Base-by-base conservation (phyloP, 2,888 invertebrate species). In the Papilio elwesi region DNA sequence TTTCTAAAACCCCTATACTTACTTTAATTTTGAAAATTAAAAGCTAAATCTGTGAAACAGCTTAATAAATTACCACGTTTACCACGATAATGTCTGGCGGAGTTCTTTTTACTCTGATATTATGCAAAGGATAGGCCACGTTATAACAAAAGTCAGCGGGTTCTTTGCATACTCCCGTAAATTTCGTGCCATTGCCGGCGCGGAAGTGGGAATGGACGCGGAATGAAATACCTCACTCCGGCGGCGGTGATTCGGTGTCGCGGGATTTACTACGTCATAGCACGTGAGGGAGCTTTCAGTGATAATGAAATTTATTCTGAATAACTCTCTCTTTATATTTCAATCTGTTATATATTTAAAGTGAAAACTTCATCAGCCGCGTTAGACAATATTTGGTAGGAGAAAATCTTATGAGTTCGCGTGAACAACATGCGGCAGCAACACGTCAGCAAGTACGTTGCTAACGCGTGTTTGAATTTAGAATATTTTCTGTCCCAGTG, bases 91-190 rank as follows among this genome's bases (percentile, higher is more conserved):
- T 66, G 51, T 26, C 38, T 57, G 26, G 13, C 16, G 16, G 47
- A 52, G 59, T 71, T 59, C 52, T 47, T 59, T 71, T 59, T 67
- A 62, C 16, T 71, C 15, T 51, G n/a, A 59, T 65, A 15, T 51
- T 36, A 62, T 51, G 49, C 26, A 59, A 68, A 72, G 53, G 15
- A 53, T 38, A 38, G 38, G 55, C 15, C 47, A n/a, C 52, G 26
- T 57, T 65, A 64, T 55, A 62, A 67, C 68, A 73, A 68, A 53
- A 73, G 64, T 57, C 68, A 64, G 68, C 12, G 64, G 38, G 51
- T 53, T 49, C 68, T 68, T 72, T 73, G 51, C 57, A 68, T 57
- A 69, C 36, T 51, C 55, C 51, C 57, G 43, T 65, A 68, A 73
- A 51, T 69, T 64, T 52, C 51, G 51, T 49, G 64, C 57, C 49